Percentiles rank a stretch among this genome's conserved stretches.
Conservation (phyloP, 2,113 vertebrate genomes). For the Bubo bubo region DNA sequence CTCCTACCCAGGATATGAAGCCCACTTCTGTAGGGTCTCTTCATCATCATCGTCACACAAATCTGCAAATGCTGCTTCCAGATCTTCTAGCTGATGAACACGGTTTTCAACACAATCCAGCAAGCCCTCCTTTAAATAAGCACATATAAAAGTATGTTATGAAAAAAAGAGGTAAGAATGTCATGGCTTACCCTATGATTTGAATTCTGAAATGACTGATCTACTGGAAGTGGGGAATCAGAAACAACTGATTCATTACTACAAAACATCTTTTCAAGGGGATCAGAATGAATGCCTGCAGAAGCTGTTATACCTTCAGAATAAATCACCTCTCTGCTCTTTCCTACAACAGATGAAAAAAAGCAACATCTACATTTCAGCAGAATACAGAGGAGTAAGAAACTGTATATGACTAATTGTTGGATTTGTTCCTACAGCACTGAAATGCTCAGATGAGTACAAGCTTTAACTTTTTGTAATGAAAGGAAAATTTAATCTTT, state of each 20-base stretch:
- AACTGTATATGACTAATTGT: background rate
- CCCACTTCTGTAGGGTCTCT: slow-evolving; percentile 84
- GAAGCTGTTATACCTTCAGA: background rate
- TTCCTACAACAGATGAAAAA: background rate
- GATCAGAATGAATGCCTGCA: background rate
- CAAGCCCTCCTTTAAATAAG: slow-evolving; percentile 75
- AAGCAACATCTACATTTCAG: background rate
- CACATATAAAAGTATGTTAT: background rate
- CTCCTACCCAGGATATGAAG: slow-evolving; percentile 81
- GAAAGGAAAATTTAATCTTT: background rate
- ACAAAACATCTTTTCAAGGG: background rate
- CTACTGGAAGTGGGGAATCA: background rate
- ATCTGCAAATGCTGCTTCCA: slow-evolving; percentile 92
- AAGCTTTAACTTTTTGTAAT: background rate
- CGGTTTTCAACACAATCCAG: slow-evolving; percentile 88
- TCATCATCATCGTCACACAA: slow-evolving; percentile 88
- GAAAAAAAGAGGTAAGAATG: background rate
- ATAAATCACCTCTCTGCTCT: background rate
- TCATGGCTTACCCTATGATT: background rate
- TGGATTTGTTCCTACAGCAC: background rate
- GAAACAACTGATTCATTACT: background rate
- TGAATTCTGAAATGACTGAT: background rate
- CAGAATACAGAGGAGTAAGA: background rate
- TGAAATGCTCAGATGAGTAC: background rate
- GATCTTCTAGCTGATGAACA: slow-evolving; percentile 88